Percentiles rank a stretch among this genome's conserved stretches.
Evolutionary conservation across 1,140 invertebrate genomes (phyloP).

Genomic region (Oppia nitens): DNA sequence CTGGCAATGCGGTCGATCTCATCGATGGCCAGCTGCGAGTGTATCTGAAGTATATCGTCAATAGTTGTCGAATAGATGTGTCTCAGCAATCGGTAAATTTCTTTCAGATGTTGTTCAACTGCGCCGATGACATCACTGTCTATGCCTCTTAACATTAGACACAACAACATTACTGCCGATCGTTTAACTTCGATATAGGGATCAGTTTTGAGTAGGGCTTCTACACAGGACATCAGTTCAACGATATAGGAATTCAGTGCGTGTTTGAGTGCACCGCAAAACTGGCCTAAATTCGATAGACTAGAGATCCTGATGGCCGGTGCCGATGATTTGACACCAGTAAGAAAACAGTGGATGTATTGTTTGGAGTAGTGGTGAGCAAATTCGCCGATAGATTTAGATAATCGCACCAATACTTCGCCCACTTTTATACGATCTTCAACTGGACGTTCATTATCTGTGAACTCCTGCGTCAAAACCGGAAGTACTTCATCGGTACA

Average conservation of each 20-base stretch:
- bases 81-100: slow-evolving; percentile 51
- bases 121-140: slow-evolving; percentile 44
- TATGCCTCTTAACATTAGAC: slow-evolving; percentile 50
- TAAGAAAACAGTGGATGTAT: slow-evolving; percentile 52
- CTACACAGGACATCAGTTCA: slow-evolving; percentile 50
- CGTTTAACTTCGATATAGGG: slow-evolving; percentile 48
- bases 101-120: slow-evolving; percentile 43
- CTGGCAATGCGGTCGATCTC: slow-evolving; percentile 51
- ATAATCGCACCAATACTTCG: slow-evolving; percentile 57
- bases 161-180: slow-evolving; percentile 56
- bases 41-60: slow-evolving; percentile 48
- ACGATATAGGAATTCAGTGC: slow-evolving; percentile 38
- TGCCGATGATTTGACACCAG: slow-evolving; percentile 40
- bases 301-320: slow-evolving; percentile 59
- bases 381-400: slow-evolving; percentile 48
- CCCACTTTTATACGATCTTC: slow-evolving; percentile 59
- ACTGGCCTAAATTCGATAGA: slow-evolving; percentile 64
- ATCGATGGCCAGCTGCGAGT: slow-evolving; percentile 53
- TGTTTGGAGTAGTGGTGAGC: slow-evolving; percentile 47
- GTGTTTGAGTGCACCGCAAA: slow-evolving; percentile 55
- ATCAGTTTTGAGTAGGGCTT: slow-evolving; percentile 46
- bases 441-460: slow-evolving; percentile 27
- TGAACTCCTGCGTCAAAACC: slow-evolving; percentile 42
- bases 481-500: slow-evolving; percentile 49
- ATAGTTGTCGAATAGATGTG: slow-evolving; percentile 40